These are phyloP conservation scores for Microhierax caerulescens DNA, from an alignment of 2,797 vertebrate genomes.

Conservation along the genomic window DNA sequence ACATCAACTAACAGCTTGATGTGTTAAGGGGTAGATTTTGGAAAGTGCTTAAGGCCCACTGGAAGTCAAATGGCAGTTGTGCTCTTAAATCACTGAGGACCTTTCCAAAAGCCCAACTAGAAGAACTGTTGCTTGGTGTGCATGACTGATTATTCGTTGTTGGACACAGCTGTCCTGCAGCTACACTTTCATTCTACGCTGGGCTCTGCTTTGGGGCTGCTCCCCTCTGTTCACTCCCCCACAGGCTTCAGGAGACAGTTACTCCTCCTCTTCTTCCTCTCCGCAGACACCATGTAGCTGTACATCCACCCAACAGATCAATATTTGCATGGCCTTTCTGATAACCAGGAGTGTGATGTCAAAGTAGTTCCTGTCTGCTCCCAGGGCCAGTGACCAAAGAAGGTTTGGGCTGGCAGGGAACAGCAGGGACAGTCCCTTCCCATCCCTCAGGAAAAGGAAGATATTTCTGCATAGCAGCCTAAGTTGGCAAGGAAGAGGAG, in stretches of 20 bases:
- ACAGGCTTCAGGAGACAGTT: background rate
- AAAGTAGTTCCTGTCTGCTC: background rate
- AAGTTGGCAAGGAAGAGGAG: background rate
- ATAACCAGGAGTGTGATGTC: background rate
- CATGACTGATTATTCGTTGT: conserved; percentile 11
- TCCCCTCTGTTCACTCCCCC: background rate
- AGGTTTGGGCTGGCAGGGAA: background rate
- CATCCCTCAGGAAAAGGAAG: background rate
- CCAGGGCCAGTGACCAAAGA: background rate
- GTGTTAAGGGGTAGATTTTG: background rate
- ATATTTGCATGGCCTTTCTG: background rate
- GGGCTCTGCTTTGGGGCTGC: background rate
- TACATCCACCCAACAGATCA: background rate
- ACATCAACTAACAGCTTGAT: background rate
- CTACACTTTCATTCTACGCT: background rate
- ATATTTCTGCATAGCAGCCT: background rate
- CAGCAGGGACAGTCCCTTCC: background rate
- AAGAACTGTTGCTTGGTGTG: background rate
- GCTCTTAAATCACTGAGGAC: background rate
- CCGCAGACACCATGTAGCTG: background rate
- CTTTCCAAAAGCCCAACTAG: background rate
- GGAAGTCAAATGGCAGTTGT: background rate
- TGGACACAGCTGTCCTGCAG: background rate
- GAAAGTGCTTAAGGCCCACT: background rate
- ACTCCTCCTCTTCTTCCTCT: background rate